Evolutionary conservation across 1,140 invertebrate species (phyloP).

Genomic region (Aporrectodea caliginosa): DNA sequence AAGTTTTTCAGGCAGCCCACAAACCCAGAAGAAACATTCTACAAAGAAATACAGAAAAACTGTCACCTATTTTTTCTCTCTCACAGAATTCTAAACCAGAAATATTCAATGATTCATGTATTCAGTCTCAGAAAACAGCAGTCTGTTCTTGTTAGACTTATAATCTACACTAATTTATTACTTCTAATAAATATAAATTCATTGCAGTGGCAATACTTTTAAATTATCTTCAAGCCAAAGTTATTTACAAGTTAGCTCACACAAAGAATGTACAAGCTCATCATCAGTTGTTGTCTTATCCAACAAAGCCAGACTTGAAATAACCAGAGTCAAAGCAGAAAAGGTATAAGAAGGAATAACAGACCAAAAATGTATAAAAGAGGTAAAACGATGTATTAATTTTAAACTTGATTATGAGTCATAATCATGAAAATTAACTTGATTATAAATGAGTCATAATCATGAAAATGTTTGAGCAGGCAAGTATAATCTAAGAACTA

Average conservation of each 20-base stretch:
- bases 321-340: no score
- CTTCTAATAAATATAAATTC: not conserved
- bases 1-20: slow-evolving; percentile 83
- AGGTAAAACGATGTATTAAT: no score
- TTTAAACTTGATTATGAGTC: not conserved
- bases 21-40: slow-evolving; percentile 67
- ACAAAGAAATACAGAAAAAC: slow-evolving; percentile 33
- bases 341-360: no score
- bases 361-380: no score
- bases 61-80: not conserved
- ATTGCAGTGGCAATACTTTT: slow-evolving; percentile 7
- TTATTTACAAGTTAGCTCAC: no score
- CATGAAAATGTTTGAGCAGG: not conserved
- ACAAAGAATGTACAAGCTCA: no score
- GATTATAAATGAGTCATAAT: not conserved
- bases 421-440: not conserved
- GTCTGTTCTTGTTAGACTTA: not conserved
- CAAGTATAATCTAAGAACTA: not conserved
- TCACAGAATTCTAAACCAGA: not conserved
- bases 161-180: not conserved
- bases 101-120: not conserved
- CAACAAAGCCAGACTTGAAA: no score
- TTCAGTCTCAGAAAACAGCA: not conserved
- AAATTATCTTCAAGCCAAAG: no score
- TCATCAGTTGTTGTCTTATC: no score